Base-by-base conservation (phyloP, 1,140 invertebrate genomes). In the Drosophila dunni region DNA sequence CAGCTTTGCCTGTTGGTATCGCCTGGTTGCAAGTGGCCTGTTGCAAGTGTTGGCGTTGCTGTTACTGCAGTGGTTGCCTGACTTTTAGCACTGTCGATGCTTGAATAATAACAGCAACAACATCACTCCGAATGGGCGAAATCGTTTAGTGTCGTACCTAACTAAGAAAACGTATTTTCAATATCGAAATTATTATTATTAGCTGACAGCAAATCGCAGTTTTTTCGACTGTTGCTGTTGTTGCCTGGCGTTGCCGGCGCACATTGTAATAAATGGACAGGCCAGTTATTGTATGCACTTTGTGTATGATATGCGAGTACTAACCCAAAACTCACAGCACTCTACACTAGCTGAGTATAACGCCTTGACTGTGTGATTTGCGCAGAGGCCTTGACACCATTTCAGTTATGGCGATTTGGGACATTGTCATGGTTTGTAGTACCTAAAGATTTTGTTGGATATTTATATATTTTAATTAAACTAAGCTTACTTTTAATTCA, bases 141-240 rank as follows among this genome's bases (percentile, higher is more conserved):
- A 89, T 89, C 85, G 84, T 90, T 89, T 90, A 89, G 84, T 82
- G 81, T 90, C 86, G 74, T 88, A 89, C 84, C 83, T 88, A 88
- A 88, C 83, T 88, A 90, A 90, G 81, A 86, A 90, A 90, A 82
- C 79, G 79, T 90, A 90, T 90, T 83, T 90, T 90, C 86, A 90
- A 86, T 90, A 90, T 90, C 79, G 79, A 90, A 90, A 90, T 90
- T 90, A 90, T 90, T 90, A 90, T 90, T 90, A 90, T 90, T 90
- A 90, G 86, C 86, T 90, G 86, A 90, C 86, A 90, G 81, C 86
- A 90, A 90, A 90, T 90, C 86, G 86, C 86, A 82, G 79, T 78
- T 89, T 89, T 29, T 89, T 89, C 74, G 66, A 83, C 79, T 86
- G 80, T 86, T 85, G 74, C 29, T 64, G 79, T 60, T 81, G 64